Conservation (phyloP, 2,888 invertebrate species). For the Peribatodes rhomboidaria region DNA sequence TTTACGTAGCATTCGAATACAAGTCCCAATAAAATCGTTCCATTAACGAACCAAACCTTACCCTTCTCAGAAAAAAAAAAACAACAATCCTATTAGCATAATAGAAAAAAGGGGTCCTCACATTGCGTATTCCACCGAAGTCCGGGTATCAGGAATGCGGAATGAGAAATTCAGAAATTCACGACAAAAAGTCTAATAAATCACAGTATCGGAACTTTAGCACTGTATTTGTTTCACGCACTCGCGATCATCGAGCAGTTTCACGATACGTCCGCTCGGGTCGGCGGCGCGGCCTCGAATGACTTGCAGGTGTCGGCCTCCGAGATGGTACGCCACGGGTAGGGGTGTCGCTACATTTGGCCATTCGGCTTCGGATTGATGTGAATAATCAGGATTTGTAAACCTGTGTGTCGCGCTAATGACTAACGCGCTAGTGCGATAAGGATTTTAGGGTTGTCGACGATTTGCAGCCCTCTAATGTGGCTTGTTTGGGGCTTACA, state of each 20-base stretch:
- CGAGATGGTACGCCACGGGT: slow-evolving; percentile 10
- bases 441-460: slow-evolving; percentile 25
- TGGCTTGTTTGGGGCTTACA: slow-evolving; percentile 20
- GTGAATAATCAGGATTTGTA: slow-evolving; percentile 42
- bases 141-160: slow-evolving; percentile 48
- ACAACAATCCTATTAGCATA: slow-evolving; percentile 60
- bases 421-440: slow-evolving; percentile 35
- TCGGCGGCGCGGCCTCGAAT: slow-evolving; percentile 69
- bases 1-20: slow-evolving; percentile 54
- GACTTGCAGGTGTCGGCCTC: slow-evolving; percentile 40
- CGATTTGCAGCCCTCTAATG: slow-evolving; percentile 28
- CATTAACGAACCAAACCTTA: slow-evolving; percentile 58
- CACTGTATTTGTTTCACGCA: slow-evolving; percentile 65
- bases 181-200: slow-evolving; percentile 68
- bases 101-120: slow-evolving; percentile 67
- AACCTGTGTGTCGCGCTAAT: slow-evolving; percentile 38
- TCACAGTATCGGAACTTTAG: slow-evolving; percentile 70
- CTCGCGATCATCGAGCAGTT: slow-evolving; percentile 57
- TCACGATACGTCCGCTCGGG: slow-evolving; percentile 59
- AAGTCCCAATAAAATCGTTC: slow-evolving; percentile 54
- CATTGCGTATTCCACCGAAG: slow-evolving; percentile 68
- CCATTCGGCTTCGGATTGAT: slow-evolving; percentile 39
- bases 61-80: slow-evolving; percentile 55
- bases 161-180: slow-evolving; percentile 52
- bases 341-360: slow-evolving; percentile 46